These are phyloP conservation scores for Geotrypetes seraphini DNA, from an alignment of 2,797 vertebrate species.

Conservation along the genomic window DNA sequence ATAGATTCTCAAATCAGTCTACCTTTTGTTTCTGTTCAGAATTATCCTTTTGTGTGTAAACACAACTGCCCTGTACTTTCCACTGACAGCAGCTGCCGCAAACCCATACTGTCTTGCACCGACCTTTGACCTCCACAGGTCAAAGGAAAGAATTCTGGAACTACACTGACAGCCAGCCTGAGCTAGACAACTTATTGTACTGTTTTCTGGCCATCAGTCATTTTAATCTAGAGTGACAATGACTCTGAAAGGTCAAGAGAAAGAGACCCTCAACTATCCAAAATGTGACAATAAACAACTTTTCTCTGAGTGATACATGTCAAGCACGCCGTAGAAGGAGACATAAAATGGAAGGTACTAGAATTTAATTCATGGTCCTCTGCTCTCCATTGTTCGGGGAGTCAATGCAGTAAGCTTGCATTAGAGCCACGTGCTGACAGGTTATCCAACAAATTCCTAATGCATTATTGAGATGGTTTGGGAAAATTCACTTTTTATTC, in stretches of 20 bases:
- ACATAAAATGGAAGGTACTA: neutral
- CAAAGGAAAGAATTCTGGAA: neutral
- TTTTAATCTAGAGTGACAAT: neutral
- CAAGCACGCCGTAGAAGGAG: neutral
- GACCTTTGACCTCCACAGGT: constrained; percentile 7
- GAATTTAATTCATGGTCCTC: neutral
- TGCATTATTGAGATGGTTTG: no score
- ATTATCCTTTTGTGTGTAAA: neutral
- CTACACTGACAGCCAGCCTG: neutral
- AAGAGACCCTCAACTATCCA: neutral
- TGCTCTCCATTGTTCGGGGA: no score
- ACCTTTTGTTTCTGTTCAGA: constrained; percentile 3
- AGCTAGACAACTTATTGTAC: constrained; percentile 7
- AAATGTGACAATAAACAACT: neutral
- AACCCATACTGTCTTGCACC: neutral
- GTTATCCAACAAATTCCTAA: no score
- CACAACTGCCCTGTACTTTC: constrained; percentile 13
- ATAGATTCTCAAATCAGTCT: no score
- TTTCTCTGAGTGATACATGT: neutral
- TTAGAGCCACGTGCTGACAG: no score
- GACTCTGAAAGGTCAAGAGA: neutral
- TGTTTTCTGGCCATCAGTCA: neutral
- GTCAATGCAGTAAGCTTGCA: no score
- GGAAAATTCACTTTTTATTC: no score
- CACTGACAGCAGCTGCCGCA: constrained; percentile 7